A percentile compares a stretch with the other conserved stretches of the same genome.
These are phyloP conservation scores for Microtus pennsylvanicus DNA, from an alignment of 2,113 vertebrate genomes.

Conservation along the genomic window DNA sequence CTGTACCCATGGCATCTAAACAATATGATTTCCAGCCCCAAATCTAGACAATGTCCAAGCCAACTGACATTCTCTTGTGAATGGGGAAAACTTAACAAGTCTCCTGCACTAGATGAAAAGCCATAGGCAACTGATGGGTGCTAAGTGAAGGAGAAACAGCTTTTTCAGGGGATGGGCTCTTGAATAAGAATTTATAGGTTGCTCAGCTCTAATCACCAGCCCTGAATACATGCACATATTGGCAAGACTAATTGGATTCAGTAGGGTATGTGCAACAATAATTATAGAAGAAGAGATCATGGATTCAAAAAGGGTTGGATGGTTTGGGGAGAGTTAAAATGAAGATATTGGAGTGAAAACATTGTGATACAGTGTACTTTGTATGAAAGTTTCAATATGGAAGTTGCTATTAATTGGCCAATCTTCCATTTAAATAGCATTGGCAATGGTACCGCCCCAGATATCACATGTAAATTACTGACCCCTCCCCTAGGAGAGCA, in stretches of 20 bases:
- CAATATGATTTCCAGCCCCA: neutral
- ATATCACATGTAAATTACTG: neutral
- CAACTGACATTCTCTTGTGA: neutral
- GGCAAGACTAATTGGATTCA: neutral
- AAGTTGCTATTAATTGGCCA: neutral
- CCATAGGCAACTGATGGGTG: too few relatives aligned
- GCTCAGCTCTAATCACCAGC: neutral
- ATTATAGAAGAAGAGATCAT: neutral
- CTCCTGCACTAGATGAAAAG: neutral
- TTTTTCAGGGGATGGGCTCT: neutral
- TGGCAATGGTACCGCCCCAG: neutral
- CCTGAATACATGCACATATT: neutral
- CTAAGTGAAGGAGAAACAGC: neutral
- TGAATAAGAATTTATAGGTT: neutral
- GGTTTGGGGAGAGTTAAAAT: neutral
- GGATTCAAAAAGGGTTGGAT: neutral
- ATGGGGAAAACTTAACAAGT: neutral
- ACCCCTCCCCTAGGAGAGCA: neutral
- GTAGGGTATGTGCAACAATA: neutral
- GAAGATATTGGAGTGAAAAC: too few relatives aligned
- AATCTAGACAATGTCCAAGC: neutral
- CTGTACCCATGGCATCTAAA: neutral
- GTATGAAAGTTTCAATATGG: neutral
- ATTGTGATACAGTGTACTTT: neutral
- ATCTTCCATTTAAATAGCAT: neutral